Evolutionary conservation across 2,888 invertebrate species (phyloP).

Genomic region (Spicauda simplicius): DNA sequence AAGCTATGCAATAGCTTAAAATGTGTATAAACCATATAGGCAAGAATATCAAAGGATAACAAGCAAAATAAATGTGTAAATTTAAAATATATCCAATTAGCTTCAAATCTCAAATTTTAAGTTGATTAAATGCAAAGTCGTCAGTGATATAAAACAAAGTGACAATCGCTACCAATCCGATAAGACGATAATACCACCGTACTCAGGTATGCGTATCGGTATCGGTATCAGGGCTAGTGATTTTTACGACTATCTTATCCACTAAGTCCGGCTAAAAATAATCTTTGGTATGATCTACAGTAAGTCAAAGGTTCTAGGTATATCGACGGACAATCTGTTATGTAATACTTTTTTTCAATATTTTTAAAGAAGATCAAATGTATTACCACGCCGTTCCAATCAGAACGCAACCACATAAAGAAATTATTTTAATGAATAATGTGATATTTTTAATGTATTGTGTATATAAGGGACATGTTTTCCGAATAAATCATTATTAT

Average conservation of each 20-base stretch:
- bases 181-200: background rate
- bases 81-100: too few species aligned
- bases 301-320: slow-evolving; percentile 5
- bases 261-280: slow-evolving; percentile 27
- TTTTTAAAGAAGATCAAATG: too few species aligned
- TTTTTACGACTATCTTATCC: slow-evolving; percentile 28
- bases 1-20: too few species aligned
- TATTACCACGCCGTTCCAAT: too few species aligned
- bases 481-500: too few species aligned
- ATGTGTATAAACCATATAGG: too few species aligned
- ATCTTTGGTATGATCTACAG: background rate
- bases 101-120: background rate
- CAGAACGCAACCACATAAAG: too few species aligned
- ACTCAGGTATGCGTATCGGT: background rate
- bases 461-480: too few species aligned
- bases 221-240: slow-evolving; percentile 15
- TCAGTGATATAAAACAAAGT: background rate
- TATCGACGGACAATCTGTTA: background rate
- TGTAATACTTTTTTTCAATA: background rate
- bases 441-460: too few species aligned
- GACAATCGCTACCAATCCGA: background rate
- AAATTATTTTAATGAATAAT: too few species aligned
- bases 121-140: background rate
- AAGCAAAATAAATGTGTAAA: too few species aligned
- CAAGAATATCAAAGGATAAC: background rate